These are phyloP conservation scores for Cephus runcator DNA, from an alignment of 2,888 invertebrate species.

Conservation along the genomic window DNA sequence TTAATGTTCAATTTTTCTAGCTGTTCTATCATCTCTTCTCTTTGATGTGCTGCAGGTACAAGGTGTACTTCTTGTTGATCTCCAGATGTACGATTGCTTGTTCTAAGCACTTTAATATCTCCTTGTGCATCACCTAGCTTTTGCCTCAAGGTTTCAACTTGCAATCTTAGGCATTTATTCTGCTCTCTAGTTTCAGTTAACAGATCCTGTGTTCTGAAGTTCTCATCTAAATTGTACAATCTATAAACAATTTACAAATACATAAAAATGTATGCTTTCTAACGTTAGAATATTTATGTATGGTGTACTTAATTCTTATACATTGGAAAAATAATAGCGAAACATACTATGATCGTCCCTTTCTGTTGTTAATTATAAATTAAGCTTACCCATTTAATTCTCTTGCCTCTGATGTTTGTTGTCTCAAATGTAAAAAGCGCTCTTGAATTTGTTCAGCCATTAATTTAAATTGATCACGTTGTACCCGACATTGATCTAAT, in stretches of 20 bases:
- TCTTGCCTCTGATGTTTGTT: slow-evolving; percentile 48
- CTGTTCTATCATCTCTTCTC: slow-evolving; percentile 76
- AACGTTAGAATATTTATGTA: too few species aligned
- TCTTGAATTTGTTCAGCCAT: slow-evolving; percentile 82
- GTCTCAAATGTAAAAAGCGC: slow-evolving; percentile 67
- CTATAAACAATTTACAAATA: slow-evolving; percentile 19
- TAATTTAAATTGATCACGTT: slow-evolving; percentile 82
- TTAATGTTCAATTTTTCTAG: slow-evolving; percentile 74
- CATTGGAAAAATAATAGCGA: too few species aligned
- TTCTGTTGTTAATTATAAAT: background rate
- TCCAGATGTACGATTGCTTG: slow-evolving; percentile 57
- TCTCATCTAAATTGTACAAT: slow-evolving; percentile 35
- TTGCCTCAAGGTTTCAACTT: slow-evolving; percentile 78
- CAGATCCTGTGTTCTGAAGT: slow-evolving; percentile 48
- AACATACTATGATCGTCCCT: too few species aligned
- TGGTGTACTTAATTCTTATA: too few species aligned
- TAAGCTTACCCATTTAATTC: slow-evolving; percentile 36
- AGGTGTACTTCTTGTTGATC: slow-evolving; percentile 39
- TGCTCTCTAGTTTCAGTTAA: slow-evolving; percentile 66
- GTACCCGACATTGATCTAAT: slow-evolving; percentile 80
- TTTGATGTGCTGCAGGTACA: slow-evolving; percentile 70
- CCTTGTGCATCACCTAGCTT: slow-evolving; percentile 77
- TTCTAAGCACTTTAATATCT: slow-evolving; percentile 75
- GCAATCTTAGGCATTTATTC: slow-evolving; percentile 69
- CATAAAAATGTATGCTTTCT: too few species aligned